Conservation (phyloP, 2,888 invertebrate genomes). For the Camponotus fellah region DNA sequence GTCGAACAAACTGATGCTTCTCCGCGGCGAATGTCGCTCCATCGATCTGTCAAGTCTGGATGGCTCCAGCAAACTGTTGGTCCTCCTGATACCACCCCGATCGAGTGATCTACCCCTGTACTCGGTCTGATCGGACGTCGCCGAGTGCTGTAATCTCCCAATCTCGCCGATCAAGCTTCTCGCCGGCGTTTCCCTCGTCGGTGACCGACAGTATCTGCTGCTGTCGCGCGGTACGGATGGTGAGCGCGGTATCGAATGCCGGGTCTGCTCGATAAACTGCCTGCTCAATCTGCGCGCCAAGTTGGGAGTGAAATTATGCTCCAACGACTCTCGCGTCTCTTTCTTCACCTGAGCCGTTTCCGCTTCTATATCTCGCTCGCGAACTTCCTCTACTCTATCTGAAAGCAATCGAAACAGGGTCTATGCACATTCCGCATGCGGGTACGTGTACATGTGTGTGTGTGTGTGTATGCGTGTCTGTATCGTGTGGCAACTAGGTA, state of each 20-base stretch:
- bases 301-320: slow-evolving; percentile 83
- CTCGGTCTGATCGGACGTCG: slow-evolving; percentile 75
- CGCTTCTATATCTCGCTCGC: slow-evolving; percentile 61
- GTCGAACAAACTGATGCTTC: slow-evolving; percentile 82
- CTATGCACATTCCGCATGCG: slow-evolving; percentile 51
- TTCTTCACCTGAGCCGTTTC: slow-evolving; percentile 67
- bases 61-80: slow-evolving; percentile 79
- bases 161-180: slow-evolving; percentile 43
- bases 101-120: slow-evolving; percentile 77
- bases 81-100: slow-evolving; percentile 80
- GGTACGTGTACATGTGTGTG: slow-evolving; percentile 21
- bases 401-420: slow-evolving; percentile 73
- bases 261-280: slow-evolving; percentile 82
- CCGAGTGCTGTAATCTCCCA: slow-evolving; percentile 61
- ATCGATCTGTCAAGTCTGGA: slow-evolving; percentile 58
- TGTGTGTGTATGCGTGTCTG: slow-evolving; percentile 8
- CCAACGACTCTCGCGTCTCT: slow-evolving; percentile 77
- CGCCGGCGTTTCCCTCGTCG: slow-evolving; percentile 65
- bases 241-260: slow-evolving; percentile 81
- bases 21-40: slow-evolving; percentile 74
- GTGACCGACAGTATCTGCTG: slow-evolving; percentile 74
- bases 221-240: slow-evolving; percentile 80
- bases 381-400: slow-evolving; percentile 74
- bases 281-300: slow-evolving; percentile 83
- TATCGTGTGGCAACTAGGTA: slow-evolving; percentile 8